Evolutionary conservation across 2,888 invertebrate species (phyloP).

Genomic region (Papilio gigon): DNA sequence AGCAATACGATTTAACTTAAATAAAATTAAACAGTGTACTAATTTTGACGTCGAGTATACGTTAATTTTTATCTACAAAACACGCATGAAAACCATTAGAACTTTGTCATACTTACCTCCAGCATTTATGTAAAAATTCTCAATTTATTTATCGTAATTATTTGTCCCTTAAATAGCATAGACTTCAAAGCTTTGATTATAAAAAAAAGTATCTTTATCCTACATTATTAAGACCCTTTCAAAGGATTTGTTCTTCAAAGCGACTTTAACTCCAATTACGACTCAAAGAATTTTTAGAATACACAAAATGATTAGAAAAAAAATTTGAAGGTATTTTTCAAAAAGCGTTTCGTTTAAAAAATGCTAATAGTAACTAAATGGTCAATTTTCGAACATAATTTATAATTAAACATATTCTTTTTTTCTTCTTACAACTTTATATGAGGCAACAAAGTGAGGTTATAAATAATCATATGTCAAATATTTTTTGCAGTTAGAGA

Average conservation of each 20-base stretch:
- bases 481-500: conserved; percentile 25
- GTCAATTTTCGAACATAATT: too few species aligned
- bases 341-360: not conserved
- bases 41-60: not conserved
- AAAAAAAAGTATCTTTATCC: conserved; percentile 31
- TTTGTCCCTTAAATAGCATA: not conserved
- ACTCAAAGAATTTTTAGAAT: conserved; percentile 21
- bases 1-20: too few species aligned
- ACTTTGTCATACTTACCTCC: not conserved
- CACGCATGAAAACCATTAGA: not conserved
- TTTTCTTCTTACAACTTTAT: too few species aligned
- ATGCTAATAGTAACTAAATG: too few species aligned
- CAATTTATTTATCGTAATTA: not conserved
- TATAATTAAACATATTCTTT: too few species aligned
- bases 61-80: not conserved
- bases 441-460: too few species aligned
- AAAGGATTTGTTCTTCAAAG: conserved; percentile 38
- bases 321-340: not conserved
- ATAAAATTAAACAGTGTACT: too few species aligned
- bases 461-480: too few species aligned
- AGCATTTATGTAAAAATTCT: not conserved
- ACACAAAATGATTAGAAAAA: not conserved
- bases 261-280: conserved; percentile 6
- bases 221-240: conserved; percentile 27
- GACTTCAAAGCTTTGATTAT: conserved; percentile 27